phyloP scores from a whole-genome alignment of 2,113 vertebrate genomes.

The Tupaia chinensis region DNA sequence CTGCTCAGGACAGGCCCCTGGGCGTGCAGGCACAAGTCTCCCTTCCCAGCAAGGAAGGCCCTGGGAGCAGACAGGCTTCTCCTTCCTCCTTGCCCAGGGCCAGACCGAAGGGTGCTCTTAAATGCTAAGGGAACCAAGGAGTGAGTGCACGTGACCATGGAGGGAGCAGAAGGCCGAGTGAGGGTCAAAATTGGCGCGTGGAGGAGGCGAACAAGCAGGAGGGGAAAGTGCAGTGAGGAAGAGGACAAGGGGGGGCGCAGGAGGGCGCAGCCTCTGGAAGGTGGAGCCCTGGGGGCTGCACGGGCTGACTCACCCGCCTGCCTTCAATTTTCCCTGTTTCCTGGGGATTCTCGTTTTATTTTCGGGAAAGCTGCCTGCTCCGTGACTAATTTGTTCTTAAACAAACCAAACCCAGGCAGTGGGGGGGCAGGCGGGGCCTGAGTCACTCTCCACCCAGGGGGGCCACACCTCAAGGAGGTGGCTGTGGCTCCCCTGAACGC shows the following conservation, averaged over 20 bases:
- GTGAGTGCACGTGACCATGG: fast-evolving
- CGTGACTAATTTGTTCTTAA: conserved; percentile 85
- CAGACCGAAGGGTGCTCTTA: no score
- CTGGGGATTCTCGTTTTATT: conserved; percentile 83
- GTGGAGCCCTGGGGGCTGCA: conserved; percentile 58
- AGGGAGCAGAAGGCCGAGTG: no score
- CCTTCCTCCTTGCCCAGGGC: not conserved
- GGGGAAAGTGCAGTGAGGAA: no score
- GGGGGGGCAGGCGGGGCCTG: conserved; percentile 72
- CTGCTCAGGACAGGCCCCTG: no score
- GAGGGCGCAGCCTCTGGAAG: conserved; percentile 29
- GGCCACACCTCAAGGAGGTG: conserved; percentile 70
- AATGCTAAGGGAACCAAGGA: not conserved
- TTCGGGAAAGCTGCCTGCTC: conserved; percentile 83
- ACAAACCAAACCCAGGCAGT: conserved; percentile 81
- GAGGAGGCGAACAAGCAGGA: fast-evolving
- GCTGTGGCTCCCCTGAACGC: not conserved
- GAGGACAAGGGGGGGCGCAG: no score
- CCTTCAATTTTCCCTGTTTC: conserved; percentile 78
- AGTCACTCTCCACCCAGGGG: conserved; percentile 73
- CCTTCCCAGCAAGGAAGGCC: not conserved
- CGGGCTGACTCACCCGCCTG: conserved; percentile 79
- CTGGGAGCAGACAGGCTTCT: not conserved
- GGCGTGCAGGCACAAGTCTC: not conserved
- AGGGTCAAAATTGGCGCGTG: not conserved